These are phyloP conservation scores for Lepetodrilus schrolli DNA, from an alignment of 2,888 invertebrate genomes.

Conservation along the genomic window DNA sequence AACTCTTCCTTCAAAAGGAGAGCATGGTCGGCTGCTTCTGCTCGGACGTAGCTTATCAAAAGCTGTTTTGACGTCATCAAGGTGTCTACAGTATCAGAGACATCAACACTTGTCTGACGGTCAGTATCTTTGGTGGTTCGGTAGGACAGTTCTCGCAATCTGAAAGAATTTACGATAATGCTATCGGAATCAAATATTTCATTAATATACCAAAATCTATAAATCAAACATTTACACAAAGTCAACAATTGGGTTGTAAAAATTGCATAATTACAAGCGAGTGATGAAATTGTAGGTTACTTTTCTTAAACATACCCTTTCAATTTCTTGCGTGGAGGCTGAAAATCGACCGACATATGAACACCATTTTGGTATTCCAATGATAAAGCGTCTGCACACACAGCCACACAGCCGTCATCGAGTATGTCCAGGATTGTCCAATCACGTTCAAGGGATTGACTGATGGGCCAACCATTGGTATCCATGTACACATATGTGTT, in stretches of 20 bases:
- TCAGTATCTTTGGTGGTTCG: constrained; percentile 56
- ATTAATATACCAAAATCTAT: too few relatives aligned
- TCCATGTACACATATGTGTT: constrained; percentile 58
- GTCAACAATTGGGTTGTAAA: too few relatives aligned
- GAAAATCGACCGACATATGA: constrained; percentile 29
- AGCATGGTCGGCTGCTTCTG: constrained; percentile 75
- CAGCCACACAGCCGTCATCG: constrained; percentile 47
- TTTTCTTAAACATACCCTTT: constrained; percentile 48
- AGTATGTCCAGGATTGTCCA: constrained; percentile 65
- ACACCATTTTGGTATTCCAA: constrained; percentile 14
- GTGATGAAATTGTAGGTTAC: too few relatives aligned
- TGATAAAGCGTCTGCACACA: constrained; percentile 29
- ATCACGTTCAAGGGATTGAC: constrained; percentile 58
- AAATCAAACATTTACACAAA: too few relatives aligned
- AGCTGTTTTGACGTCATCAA: constrained; percentile 65
- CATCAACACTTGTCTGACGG: constrained; percentile 41
- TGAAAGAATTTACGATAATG: too few relatives aligned
- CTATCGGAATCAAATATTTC: too few relatives aligned
- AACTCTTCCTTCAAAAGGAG: constrained; percentile 71
- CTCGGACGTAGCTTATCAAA: constrained; percentile 75
- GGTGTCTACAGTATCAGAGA: neutral
- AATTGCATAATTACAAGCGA: too few relatives aligned
- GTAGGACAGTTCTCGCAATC: constrained; percentile 53
- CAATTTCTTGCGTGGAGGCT: constrained; percentile 47
- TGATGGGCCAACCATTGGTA: constrained; percentile 71